A percentile compares a stretch with the other conserved stretches of the same genome.
Evolutionary conservation across 1,140 invertebrate genomes (phyloP).

Genomic region (Stegodyphus mimosarum): DNA sequence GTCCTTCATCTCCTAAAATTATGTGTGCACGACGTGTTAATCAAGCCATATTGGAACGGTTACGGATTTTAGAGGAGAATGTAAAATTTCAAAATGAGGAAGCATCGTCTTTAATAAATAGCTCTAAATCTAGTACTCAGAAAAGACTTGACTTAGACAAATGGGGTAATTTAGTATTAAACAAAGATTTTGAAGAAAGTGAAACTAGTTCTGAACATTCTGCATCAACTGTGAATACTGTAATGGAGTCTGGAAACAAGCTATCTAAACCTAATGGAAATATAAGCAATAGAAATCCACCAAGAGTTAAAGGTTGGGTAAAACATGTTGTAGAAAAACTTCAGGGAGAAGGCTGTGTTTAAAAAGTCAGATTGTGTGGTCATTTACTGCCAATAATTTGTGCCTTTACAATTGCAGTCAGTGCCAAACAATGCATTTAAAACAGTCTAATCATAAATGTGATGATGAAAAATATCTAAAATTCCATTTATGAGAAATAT

Average conservation of each 20-base stretch:
- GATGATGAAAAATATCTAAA: background rate
- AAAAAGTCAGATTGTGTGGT: background rate
- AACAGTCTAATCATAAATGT: constrained; percentile 17
- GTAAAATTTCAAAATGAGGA: constrained; percentile 62
- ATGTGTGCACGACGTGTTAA: constrained; percentile 53
- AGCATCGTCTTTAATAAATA: constrained; percentile 44
- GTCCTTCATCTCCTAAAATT: constrained; percentile 29
- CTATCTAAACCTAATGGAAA: constrained; percentile 59
- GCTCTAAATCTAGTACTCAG: constrained; percentile 64
- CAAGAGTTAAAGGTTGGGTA: constrained; percentile 69
- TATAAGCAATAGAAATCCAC: constrained; percentile 60
- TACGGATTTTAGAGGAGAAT: constrained; percentile 65
- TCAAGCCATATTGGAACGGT: constrained; percentile 64
- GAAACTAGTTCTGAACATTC: constrained; percentile 70
- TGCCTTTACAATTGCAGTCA: constrained; percentile 42
- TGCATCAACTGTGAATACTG: constrained; percentile 69
- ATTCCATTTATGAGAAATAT: background rate
- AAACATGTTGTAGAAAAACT: constrained; percentile 71
- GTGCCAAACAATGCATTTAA: constrained; percentile 46
- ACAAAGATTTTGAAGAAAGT: constrained; percentile 67
- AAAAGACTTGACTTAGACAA: constrained; percentile 65
- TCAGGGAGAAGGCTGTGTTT: constrained; percentile 65
- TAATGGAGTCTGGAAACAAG: constrained; percentile 65
- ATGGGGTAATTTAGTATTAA: constrained; percentile 63
- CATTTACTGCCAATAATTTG: constrained; percentile 25